Percentiles rank a stretch among this genome's conserved stretches.
phyloP scores from a whole-genome alignment of 2,888 invertebrate species.

The Theristus sp. region DNA sequence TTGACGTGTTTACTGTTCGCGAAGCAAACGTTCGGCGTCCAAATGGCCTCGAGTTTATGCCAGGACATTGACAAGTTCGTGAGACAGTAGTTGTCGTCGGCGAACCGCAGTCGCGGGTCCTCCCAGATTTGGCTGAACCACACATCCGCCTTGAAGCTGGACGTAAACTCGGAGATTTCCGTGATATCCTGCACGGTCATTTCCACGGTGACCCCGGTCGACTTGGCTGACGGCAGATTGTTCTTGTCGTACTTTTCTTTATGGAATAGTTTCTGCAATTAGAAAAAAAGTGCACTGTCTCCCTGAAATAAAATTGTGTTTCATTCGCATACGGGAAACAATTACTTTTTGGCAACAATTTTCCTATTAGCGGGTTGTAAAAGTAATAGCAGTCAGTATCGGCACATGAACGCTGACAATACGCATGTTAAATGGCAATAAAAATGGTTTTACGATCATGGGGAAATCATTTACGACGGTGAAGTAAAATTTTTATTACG shows the following conservation, averaged over 20 bases:
- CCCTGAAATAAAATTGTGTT: not conserved
- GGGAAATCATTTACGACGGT: no score
- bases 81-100: constrained; percentile 10
- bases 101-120: constrained; percentile 24
- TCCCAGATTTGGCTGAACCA: constrained; percentile 18
- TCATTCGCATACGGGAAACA: not conserved
- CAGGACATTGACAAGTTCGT: constrained; percentile 24
- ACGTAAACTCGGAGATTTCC: constrained; percentile 24
- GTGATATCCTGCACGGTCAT: constrained; percentile 21
- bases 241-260: constrained; percentile 22
- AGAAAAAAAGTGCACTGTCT: no score
- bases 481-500: no score
- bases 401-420: no score
- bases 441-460: no score
- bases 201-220: constrained; percentile 15
- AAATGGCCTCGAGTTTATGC: constrained; percentile 22
- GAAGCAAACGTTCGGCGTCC: constrained; percentile 29
- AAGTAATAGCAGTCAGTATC: no score
- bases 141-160: constrained; percentile 13
- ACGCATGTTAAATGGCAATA: no score
- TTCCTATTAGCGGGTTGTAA: no score
- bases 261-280: constrained; percentile 1
- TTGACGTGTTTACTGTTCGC: constrained; percentile 28
- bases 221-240: constrained; percentile 22
- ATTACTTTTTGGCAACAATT: not conserved